Evolutionary conservation across 2,113 vertebrate genomes (phyloP).

Genomic region (Gallinago media): DNA sequence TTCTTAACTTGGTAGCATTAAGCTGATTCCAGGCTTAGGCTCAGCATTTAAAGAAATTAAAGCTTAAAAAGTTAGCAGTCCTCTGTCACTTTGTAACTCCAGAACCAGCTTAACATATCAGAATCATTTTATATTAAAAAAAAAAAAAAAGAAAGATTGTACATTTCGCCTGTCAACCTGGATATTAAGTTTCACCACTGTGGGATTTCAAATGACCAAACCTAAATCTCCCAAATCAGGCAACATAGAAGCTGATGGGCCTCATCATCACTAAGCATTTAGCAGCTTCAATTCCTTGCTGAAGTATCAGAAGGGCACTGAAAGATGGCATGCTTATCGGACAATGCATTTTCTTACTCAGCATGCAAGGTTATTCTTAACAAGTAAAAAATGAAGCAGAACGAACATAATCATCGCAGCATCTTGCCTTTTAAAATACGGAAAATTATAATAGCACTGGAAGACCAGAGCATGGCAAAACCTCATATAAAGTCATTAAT

Average conservation of each 20-base stretch:
- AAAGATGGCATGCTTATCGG: background rate
- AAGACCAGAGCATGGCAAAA: conserved; percentile 30
- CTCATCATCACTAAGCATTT: background rate
- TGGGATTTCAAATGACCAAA: conserved; percentile 23
- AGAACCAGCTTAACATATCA: background rate
- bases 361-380: background rate
- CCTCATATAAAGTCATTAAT: conserved; percentile 31
- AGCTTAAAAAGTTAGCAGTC: background rate
- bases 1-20: background rate
- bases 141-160: background rate
- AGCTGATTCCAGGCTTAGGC: background rate
- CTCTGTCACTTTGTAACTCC: background rate
- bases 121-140: conserved; percentile 6
- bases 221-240: background rate
- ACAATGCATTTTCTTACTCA: background rate
- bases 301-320: background rate
- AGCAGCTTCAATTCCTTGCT: background rate
- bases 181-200: background rate
- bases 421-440: conserved; percentile 38
- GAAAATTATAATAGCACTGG: conserved; percentile 8
- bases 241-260: background rate
- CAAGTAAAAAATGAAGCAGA: conserved; percentile 37
- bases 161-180: background rate
- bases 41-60: background rate
- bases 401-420: conserved; percentile 12